phyloP scores from a whole-genome alignment of 1,140 invertebrate genomes.

The Tetramorium alpestre region DNA sequence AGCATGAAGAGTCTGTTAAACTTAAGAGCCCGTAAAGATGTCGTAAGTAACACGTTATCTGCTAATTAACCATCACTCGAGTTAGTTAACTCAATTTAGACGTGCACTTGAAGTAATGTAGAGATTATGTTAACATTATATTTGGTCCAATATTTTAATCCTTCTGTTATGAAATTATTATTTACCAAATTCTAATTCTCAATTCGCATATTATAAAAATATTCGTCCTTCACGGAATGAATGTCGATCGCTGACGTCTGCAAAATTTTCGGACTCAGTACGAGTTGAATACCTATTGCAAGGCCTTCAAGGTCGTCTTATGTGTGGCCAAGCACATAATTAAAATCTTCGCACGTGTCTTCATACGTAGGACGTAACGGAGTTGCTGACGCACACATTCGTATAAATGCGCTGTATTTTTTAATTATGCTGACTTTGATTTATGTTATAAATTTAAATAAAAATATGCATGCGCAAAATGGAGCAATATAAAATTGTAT shows the following conservation, averaged over 20 bases:
- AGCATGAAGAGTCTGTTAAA: neutral
- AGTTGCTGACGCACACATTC: neutral
- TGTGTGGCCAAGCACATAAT: neutral
- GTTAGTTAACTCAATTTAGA: neutral
- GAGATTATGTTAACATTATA: neutral
- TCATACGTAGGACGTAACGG: neutral
- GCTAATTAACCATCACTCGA: neutral
- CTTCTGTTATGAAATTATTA: neutral
- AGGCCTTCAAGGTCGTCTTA: neutral
- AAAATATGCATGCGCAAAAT: neutral
- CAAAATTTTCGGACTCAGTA: neutral
- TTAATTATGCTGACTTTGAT: neutral
- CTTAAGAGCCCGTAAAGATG: neutral
- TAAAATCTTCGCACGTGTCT: conserved; percentile 32
- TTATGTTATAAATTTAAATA: neutral
- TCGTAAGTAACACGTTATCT: neutral
- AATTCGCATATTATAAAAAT: neutral
- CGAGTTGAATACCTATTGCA: neutral
- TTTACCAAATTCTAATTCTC: neutral
- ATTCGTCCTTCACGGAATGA: neutral
- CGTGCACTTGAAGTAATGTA: neutral
- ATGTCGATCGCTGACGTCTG: no score
- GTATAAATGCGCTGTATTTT: neutral
- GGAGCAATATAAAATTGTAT: neutral
- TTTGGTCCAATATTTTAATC: neutral